Conservation (phyloP, 2,113 vertebrate species). For the Carassius gibelio region DNA sequence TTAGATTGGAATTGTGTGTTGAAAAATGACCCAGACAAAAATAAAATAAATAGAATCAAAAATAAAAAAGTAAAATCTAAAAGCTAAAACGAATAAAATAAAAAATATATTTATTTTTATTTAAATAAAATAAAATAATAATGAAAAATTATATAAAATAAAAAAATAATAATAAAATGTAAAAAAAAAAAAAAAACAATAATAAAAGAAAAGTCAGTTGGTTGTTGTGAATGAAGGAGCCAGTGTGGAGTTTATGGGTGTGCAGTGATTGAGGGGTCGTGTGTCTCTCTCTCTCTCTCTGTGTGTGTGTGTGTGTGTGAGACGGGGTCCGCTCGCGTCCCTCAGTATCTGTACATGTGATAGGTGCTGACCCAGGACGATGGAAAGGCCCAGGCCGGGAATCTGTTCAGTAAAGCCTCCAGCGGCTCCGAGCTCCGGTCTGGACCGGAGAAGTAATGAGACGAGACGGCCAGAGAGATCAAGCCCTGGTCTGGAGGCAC, state of each 20-base stretch:
- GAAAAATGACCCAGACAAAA: too few relatives aligned
- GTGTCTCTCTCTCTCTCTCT: not conserved
- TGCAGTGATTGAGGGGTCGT: too few relatives aligned
- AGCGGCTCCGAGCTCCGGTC: constrained; percentile 83
- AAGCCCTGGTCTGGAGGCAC: constrained; percentile 76
- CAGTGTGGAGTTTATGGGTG: not conserved
- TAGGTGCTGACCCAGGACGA: constrained; percentile 95
- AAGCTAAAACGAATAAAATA: not conserved
- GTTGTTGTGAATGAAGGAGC: not conserved
- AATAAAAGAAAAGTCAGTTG: not conserved
- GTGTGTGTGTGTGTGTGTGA: too few relatives aligned
- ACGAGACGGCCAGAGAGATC: constrained; percentile 85
- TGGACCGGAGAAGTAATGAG: constrained; percentile 89
- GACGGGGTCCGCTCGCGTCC: constrained; percentile 57
- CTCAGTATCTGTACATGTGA: constrained; percentile 81
- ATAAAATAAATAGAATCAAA: too few relatives aligned
- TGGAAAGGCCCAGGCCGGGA: constrained; percentile 88
- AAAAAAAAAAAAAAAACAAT: too few relatives aligned
- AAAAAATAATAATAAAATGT: too few relatives aligned
- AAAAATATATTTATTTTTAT: not conserved
- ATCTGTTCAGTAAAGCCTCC: constrained; percentile 73
- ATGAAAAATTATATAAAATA: too few relatives aligned
- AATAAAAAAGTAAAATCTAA: not conserved
- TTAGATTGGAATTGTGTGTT: too few relatives aligned
- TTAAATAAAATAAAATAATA: too few relatives aligned